These are phyloP conservation scores for Scopus umbretta DNA, from an alignment of 2,113 vertebrate species.

Conservation along the genomic window DNA sequence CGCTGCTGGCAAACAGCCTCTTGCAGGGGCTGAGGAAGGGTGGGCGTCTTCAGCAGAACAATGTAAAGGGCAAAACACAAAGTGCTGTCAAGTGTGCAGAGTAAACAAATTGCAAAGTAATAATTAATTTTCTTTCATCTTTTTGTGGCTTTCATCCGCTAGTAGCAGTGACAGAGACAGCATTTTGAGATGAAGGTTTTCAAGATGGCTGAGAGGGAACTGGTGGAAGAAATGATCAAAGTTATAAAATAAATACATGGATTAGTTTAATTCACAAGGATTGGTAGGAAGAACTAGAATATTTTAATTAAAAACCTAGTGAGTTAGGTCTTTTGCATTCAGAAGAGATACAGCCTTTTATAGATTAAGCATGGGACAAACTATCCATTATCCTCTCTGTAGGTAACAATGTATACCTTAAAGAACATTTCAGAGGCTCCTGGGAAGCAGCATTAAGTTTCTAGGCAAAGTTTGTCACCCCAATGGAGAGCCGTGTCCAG, in stretches of 20 bases:
- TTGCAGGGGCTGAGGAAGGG: constrained; percentile 48
- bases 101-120: constrained; percentile 44
- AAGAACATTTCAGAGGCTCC: not conserved
- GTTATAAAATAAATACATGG: not conserved
- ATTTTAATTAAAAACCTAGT: not conserved
- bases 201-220: not conserved
- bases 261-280: not conserved
- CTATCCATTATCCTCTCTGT: not conserved
- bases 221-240: not conserved
- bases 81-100: constrained; percentile 17
- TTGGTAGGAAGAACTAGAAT: not conserved
- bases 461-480: not conserved
- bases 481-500: not conserved
- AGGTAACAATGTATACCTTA: not conserved
- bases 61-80: constrained; percentile 27
- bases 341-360: not conserved
- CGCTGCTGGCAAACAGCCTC: constrained; percentile 44
- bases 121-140: constrained; percentile 53
- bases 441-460: not conserved
- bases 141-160: constrained; percentile 16
- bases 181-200: not conserved
- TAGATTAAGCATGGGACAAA: not conserved
- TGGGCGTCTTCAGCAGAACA: constrained; percentile 50
- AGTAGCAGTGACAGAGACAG: not conserved
- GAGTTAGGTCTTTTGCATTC: not conserved